A percentile compares a stretch with the other conserved stretches of the same genome.
Evolutionary conservation across 2,797 vertebrate species (phyloP).

Genomic region (Dromococcyx pavoninus): DNA sequence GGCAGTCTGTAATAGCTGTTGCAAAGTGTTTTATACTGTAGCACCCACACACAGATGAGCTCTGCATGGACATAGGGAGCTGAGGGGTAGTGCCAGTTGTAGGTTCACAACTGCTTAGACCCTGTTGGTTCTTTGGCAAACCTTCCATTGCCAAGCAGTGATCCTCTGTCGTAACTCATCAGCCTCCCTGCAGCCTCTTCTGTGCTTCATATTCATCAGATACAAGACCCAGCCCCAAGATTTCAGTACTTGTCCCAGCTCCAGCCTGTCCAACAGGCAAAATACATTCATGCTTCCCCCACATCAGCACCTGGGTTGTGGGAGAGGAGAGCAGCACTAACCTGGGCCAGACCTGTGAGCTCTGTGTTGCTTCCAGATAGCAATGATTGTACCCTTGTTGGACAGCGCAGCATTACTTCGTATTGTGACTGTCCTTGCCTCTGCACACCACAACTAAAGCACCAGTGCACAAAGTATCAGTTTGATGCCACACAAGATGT

Average conservation of each 20-base stretch:
- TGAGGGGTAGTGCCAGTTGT: background rate
- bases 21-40: background rate
- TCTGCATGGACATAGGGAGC: background rate
- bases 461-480: background rate
- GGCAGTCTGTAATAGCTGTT: background rate
- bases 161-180: background rate
- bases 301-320: background rate
- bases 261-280: background rate
- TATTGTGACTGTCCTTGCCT: background rate
- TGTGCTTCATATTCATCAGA: background rate
- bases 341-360: background rate
- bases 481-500: background rate
- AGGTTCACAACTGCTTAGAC: background rate
- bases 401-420: accelerated
- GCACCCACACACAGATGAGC: background rate
- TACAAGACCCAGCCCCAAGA: background rate
- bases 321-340: background rate
- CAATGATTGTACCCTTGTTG: background rate
- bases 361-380: background rate
- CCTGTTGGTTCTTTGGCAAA: background rate
- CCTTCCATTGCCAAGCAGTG: background rate
- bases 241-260: background rate
- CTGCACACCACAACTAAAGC: background rate
- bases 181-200: background rate
- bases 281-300: background rate